These are phyloP conservation scores for Charadrius vociferus DNA, from an alignment of 2,113 vertebrate genomes.

Conservation along the genomic window DNA sequence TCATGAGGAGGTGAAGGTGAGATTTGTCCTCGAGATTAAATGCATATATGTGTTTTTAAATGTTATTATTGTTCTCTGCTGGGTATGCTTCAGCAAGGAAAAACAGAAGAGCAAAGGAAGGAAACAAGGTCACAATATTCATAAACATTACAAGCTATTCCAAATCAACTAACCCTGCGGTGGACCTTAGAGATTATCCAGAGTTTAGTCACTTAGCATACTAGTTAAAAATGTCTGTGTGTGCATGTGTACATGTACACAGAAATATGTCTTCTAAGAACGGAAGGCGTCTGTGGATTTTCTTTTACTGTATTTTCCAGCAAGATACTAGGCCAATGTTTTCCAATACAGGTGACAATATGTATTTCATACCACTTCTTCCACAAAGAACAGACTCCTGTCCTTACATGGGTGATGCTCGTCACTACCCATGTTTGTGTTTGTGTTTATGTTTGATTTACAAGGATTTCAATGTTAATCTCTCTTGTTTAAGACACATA, in stretches of 20 bases:
- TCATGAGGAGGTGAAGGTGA: neutral
- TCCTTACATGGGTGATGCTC: neutral
- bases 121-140: neutral
- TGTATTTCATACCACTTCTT: neutral
- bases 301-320: neutral
- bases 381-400: neutral
- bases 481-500: neutral
- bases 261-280: neutral
- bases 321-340: neutral
- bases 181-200: neutral
- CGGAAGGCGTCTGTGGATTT: neutral
- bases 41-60: neutral
- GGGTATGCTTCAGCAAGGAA: neutral
- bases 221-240: neutral
- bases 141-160: neutral
- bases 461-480: neutral
- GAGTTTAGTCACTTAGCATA: neutral
- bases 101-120: neutral
- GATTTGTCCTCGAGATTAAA: neutral
- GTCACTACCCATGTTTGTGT: neutral
- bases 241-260: fast-evolving
- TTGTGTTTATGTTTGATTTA: neutral
- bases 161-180: neutral
- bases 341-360: neutral
- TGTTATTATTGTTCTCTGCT: neutral